Percentiles rank a stretch among this genome's conserved stretches.
Evolutionary conservation across 1,140 invertebrate genomes (phyloP).

Genomic region (Samia ricini): DNA sequence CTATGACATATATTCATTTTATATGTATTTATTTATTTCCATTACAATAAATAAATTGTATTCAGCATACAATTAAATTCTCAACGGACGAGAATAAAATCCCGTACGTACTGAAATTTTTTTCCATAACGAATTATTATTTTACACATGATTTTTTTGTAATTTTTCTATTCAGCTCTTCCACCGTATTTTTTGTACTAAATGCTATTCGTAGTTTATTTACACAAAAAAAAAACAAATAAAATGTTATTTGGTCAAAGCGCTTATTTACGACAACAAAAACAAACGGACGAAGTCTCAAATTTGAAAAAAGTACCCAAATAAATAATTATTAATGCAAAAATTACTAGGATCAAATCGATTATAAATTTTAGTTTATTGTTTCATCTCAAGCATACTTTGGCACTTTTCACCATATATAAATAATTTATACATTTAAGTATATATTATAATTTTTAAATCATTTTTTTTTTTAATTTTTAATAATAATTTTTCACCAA

Average conservation of each 20-base stretch:
- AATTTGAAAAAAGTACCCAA: not conserved
- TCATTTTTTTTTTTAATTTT: slow-evolving; percentile 24
- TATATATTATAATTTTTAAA: slow-evolving; percentile 32
- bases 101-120: not conserved
- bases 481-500: slow-evolving; percentile 12
- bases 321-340: not conserved
- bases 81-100: not conserved
- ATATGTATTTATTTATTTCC: not conserved
- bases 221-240: slow-evolving; percentile 21
- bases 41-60: not conserved
- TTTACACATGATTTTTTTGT: not conserved
- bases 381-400: slow-evolving; percentile 39
- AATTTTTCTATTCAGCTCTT: not conserved
- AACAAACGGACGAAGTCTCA: not conserved
- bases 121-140: not conserved
- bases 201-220: slow-evolving; percentile 46
- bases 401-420: slow-evolving; percentile 50
- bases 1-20: not conserved
- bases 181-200: slow-evolving; percentile 66
- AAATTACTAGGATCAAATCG: not conserved
- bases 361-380: not conserved
- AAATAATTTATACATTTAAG: slow-evolving; percentile 38
- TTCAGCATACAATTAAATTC: not conserved
- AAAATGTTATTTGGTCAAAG: slow-evolving; percentile 66
- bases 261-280: slow-evolving; percentile 44